Conservation (phyloP, 2,113 vertebrate species). For the Peromyscus polionotus region DNA sequence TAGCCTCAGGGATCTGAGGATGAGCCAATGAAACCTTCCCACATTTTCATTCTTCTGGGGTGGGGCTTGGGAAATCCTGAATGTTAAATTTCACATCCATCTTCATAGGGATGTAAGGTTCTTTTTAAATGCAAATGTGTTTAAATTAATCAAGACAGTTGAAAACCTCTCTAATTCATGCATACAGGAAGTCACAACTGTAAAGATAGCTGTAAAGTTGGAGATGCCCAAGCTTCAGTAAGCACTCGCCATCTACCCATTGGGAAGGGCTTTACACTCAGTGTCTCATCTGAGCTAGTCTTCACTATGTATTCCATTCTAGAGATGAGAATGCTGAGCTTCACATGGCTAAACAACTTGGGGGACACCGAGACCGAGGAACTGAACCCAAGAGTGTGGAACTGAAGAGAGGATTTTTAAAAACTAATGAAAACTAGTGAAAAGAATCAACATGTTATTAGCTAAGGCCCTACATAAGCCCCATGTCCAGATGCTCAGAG, state of each 20-base stretch:
- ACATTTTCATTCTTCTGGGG: background rate
- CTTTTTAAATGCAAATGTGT: background rate
- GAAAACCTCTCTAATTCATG: background rate
- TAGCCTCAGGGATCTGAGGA: background rate
- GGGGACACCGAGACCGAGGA: background rate
- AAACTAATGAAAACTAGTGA: background rate
- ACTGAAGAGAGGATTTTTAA: background rate
- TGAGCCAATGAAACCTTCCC: slow-evolving; percentile 16
- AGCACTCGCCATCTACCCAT: background rate
- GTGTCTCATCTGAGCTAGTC: background rate
- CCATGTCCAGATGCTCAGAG: background rate
- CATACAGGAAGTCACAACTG: background rate
- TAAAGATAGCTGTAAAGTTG: background rate
- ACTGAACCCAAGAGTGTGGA: background rate
- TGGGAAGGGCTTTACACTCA: background rate
- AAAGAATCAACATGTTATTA: background rate
- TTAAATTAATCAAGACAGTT: background rate
- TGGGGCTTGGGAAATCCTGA: background rate
- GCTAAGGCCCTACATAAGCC: background rate
- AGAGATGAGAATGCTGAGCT: background rate
- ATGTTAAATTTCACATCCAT: slow-evolving; percentile 26
- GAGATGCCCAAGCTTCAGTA: background rate
- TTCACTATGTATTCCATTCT: background rate
- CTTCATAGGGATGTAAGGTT: background rate
- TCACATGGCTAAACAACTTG: background rate